Percentiles rank a stretch among this genome's conserved stretches.
Conservation (phyloP, 2,113 vertebrate species). For the Acanthochromis polyacanthus region DNA sequence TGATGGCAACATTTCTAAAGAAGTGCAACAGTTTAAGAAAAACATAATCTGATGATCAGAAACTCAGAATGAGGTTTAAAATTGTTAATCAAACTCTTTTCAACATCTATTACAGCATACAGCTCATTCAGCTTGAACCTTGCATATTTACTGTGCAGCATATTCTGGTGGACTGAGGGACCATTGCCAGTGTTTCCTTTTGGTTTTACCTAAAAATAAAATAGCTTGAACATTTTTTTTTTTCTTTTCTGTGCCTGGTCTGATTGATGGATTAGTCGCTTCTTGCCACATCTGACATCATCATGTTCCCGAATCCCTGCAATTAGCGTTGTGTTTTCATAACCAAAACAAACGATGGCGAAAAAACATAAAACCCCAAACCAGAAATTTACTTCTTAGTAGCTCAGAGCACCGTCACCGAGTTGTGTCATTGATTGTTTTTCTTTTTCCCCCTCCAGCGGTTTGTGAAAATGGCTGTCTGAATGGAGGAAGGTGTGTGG, state of each 20-base stretch:
- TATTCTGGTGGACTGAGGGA: too few species aligned
- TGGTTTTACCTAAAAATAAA: slow-evolving; percentile 8
- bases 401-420: neutral
- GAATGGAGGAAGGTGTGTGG: slow-evolving; percentile 96
- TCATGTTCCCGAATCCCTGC: slow-evolving; percentile 4
- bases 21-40: neutral
- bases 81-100: neutral
- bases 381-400: neutral
- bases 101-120: neutral
- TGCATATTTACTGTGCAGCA: too few species aligned
- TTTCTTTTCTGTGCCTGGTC: neutral
- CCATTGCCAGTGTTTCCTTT: too few species aligned
- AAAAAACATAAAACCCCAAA: slow-evolving; percentile 10
- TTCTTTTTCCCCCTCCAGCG: slow-evolving; percentile 84
- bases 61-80: neutral
- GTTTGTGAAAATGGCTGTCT: slow-evolving; percentile 97
- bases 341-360: slow-evolving; percentile 1
- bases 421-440: slow-evolving; percentile 34
- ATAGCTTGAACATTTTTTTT: neutral
- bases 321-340: neutral
- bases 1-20: neutral
- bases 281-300: slow-evolving; percentile 3
- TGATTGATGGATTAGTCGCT: neutral
- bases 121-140: neutral
- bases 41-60: neutral